Conservation (phyloP, 2,797 vertebrate genomes). For the Cirrhinus molitorella region DNA sequence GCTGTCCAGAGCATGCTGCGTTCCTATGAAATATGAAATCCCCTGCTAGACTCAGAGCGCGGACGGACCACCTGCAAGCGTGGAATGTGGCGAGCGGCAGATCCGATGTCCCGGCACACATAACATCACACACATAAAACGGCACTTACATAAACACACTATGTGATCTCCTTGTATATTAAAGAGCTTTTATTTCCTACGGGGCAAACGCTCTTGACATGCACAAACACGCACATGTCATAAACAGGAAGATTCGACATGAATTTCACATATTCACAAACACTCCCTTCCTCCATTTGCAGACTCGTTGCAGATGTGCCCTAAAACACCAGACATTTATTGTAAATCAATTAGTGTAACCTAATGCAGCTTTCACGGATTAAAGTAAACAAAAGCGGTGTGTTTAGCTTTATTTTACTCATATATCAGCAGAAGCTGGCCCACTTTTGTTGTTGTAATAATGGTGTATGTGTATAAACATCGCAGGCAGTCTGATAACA, state of each 20-base stretch:
- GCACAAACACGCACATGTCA: constrained; percentile 30
- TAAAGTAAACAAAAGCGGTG: constrained; percentile 19
- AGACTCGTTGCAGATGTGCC: constrained; percentile 34
- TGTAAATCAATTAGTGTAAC: constrained; percentile 47
- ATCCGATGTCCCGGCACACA: constrained; percentile 76
- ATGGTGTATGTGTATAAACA: constrained; percentile 47
- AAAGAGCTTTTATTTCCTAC: background rate
- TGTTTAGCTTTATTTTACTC: constrained; percentile 41
- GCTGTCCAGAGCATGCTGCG: constrained; percentile 87
- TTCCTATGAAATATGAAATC: constrained; percentile 98
- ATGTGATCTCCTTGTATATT: background rate
- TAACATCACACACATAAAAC: constrained; percentile 50
- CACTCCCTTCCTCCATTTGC: constrained; percentile 1
- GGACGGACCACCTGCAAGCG: constrained; percentile 93
- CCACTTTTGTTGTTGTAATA: constrained; percentile 33
- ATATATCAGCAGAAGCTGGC: constrained; percentile 44
- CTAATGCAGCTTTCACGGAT: constrained; percentile 23
- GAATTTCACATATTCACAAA: constrained; percentile 30
- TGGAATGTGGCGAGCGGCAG: constrained; percentile 74
- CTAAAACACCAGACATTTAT: constrained; percentile 29
- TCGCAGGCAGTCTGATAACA: constrained; percentile 37
- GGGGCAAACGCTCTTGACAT: background rate
- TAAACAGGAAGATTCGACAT: constrained; percentile 37
- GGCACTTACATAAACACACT: constrained; percentile 39
- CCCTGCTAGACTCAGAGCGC: constrained; percentile 84